Evolutionary conservation across 2,888 invertebrate species (phyloP), one percentile per base, ranked within the genome.

Genomic region (Incurvaria masculella): DNA sequence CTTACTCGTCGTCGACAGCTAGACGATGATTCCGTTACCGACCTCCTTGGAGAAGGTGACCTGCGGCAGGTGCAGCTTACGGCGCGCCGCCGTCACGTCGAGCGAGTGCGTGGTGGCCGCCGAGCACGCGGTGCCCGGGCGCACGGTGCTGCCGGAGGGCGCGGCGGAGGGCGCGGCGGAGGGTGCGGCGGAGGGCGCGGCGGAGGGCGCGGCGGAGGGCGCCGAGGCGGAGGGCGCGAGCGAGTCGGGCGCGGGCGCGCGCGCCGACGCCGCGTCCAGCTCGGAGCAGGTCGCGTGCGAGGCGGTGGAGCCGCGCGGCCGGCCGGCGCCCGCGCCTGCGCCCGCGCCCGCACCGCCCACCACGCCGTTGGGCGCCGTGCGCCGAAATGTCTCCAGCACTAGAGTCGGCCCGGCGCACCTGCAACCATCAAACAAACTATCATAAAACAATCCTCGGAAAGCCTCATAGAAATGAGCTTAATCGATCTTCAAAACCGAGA

Each of bases 21-120:
- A 91, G 59, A 92, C 91, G 61, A 92, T 85, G 60, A 92, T 88
- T 53, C 91, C 91, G 60, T 84, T 88, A 89, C 92, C 91, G 85
- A 93, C 92, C 92, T 93, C 92, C 69, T 89, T 88, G 65, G 86
- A 91, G 75, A 92, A 92, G 46, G 92, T 89, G 65, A 93, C 90
- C 79, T 89, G 89, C 18, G 89, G 89, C 59, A 89, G 73, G 59
- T 88, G 83, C 19, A 89, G 78, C 60, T 87, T 84, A 67, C 86
- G 81, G 60, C 84, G 68, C 57, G 68, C 48, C 14, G 21, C 18
- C 26, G 33, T 68, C 49, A 72, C 69, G 61, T 84, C 84, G 18
- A 80, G 62, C 1, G 76, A 76, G 56, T 83, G 78, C 53, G 86
- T 83, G 51, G 87, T 85, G 10, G 62, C 65, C 3, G 80, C 81